Evolutionary conservation across 2,797 vertebrate species (phyloP).

Genomic region (Rhinoraja longicauda): DNA sequence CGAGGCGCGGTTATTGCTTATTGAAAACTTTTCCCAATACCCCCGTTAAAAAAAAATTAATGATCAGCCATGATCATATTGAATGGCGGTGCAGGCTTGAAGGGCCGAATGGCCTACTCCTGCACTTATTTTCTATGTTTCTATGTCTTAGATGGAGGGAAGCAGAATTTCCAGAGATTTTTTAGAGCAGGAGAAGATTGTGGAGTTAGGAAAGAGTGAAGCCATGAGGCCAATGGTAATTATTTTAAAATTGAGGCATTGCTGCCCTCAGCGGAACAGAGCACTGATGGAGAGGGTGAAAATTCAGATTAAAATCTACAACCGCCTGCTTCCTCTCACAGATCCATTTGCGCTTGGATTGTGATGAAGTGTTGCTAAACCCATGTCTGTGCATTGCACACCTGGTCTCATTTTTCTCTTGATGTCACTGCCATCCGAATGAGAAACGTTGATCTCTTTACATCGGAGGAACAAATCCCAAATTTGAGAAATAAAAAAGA

Average conservation of each 20-base stretch:
- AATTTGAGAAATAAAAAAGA: not conserved
- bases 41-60: too few species aligned
- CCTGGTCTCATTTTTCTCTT: not conserved
- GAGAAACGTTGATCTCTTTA: not conserved
- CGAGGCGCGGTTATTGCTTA: slow-evolving; percentile 88
- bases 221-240: not conserved
- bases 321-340: not conserved
- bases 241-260: not conserved
- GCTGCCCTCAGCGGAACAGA: not conserved
- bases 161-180: not conserved
- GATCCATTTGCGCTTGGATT: not conserved
- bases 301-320: not conserved
- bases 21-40: slow-evolving; percentile 93
- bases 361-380: not conserved
- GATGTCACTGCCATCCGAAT: not conserved
- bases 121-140: too few species aligned
- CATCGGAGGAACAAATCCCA: too few species aligned
- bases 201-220: not conserved
- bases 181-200: not conserved
- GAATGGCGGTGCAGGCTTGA: too few species aligned
- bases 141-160: not conserved
- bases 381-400: too few species aligned
- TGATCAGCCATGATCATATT: too few species aligned
- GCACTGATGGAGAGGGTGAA: not conserved
- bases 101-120: too few species aligned